Base-by-base conservation (phyloP, 53 echinoderm and acorn worm species). In the Holothuria scabra region DNA sequence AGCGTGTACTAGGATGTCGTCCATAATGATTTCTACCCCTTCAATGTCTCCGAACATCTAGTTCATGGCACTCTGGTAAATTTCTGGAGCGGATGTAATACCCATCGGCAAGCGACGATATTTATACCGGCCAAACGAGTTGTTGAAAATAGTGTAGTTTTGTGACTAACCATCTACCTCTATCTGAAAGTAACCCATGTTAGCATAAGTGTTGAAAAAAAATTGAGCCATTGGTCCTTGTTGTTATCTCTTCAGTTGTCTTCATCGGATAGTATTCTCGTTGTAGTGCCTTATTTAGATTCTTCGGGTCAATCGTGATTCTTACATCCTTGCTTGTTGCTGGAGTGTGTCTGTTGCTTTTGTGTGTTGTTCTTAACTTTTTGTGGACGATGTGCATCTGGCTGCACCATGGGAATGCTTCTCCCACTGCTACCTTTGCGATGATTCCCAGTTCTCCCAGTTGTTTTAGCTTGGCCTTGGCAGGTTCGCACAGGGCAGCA, bases 21-120 rank as follows among this genome's bases (percentile, higher is more conserved):
- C 35, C 35, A 35, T 35, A 4, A 35, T 35, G 35, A 18, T 64
- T n/a, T 82, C 82, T 5, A 82, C 29, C 21, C 65, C 64, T n/a
- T 82, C 82, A 35, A 82, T 82, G 81, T 80, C 59, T 59, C 81
- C 81, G 30, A 80, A 80, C 59, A 80, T 80, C 16, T 75, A 41
- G 52, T 75, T 75, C 76, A 75, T 75, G 21, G 83, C 80, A 49
- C 59, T 30, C 32, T 79, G 80, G 28, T 79, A 79, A 12, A 80
- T 80, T 80, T 61, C 59, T 80, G 32, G 84, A 28, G 62, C 65
- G 19, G 7, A 31, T 30, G 69, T 32, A 35, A 68, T 32, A 68
- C 69, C 69, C 30, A 68, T 68, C 34, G 69, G 21, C 5, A 68
- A 37, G 37, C 69, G 34, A 68, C 31, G 69, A 35, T 68, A 68